Base-by-base conservation (phyloP, 2,797 vertebrate genomes). In the Nyctalus aviator region DNA sequence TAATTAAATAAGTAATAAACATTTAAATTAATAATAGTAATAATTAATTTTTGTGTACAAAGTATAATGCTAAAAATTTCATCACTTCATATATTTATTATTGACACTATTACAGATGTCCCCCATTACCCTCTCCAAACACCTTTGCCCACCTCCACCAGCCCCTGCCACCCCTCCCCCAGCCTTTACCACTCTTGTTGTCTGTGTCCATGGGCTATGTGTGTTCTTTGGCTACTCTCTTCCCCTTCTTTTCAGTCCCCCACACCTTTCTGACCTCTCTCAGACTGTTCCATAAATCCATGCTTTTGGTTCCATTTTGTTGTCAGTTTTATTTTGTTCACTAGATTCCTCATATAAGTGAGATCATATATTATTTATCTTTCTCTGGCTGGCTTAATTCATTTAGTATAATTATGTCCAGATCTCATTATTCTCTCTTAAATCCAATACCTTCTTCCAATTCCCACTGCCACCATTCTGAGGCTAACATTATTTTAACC, bases 1-100 rank as follows among this genome's bases (percentile, higher is more conserved):
- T 6, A 76, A 8, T 44, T 57, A 95, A 93, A 57, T 46, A 90
- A 91, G 37, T 83, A 86, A 92, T 73, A 55, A 55, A 21, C 21
- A 55, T 55, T 55, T 9, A 21, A 55, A 55, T 44, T 44, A 55
- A 20, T 55, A 55, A 55, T 55, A 93, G 50, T 41, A 90, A 90
- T 59, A 89, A 92, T 62, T 44, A 44, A 44, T 79, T 84, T n/a
- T 69, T 91, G 6, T 81, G 0, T 41, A 87, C 25, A 66, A 91
- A 84, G 11, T 30, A 18, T 2, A 69, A 62, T 32, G 71, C 21
- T 41, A 77, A 75, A 86, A 79, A 78, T 48, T 83, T 83, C 7
- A 37, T 78, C 50, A 23, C 71, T 71, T 32, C 64, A 46, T 92
- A 66, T 83, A 62, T 68, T 32, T 68, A 68, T 35, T 68, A 32